Evolutionary conservation across 1,140 invertebrate species (phyloP), one percentile per base, ranked within the genome.

Genomic region (Hyphantria cunea): DNA sequence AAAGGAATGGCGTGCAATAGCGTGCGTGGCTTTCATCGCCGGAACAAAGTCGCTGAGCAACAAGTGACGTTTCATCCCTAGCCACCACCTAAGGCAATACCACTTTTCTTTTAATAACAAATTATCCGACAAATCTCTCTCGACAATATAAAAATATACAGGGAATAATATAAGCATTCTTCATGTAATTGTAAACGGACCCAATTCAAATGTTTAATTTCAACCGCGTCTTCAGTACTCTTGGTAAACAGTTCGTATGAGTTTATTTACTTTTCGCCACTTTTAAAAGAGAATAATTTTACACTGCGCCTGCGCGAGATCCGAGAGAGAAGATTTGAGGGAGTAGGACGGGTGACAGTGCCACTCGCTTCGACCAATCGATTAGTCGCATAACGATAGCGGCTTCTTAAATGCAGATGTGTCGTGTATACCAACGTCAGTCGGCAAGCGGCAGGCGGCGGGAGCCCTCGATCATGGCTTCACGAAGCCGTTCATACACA

Each of bases 301-400:
- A 58, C 1, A 66, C 11, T 32, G 72, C 86, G 88, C 88, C 33
- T 88, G 88, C 86, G 85, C 74, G 77, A 75, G 48, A 64, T 49
- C 42, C 17, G 65, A 76, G 80, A 78, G 78, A 70, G 85, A 86
- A 77, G 82, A 74, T 64, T 25, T 69, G 48, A 56, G 52, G 52
- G 75, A 90, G 70, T 56, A 75, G 66, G 86, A 88, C 54, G 63
- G 79, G 67, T 74, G 84, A 84, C 78, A 89, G 81, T 84, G 68
- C 56, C 72, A 80, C 80, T 86, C 84, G 81, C 82, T 90, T 80
- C 80, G 78, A 89, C 88, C 86, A 89, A 90, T 90, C 88, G 88
- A 90, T 90, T 90, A 90, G 88, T 90, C 88, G 86, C 86, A 90
- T 89, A 89, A 88, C 88, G 84, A 89, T 86, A 89, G 83, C 88